A percentile compares a stretch with the other conserved stretches of the same genome.
Conservation (phyloP, 2,797 vertebrate genomes). For the Kryptopterus vitreolus region DNA sequence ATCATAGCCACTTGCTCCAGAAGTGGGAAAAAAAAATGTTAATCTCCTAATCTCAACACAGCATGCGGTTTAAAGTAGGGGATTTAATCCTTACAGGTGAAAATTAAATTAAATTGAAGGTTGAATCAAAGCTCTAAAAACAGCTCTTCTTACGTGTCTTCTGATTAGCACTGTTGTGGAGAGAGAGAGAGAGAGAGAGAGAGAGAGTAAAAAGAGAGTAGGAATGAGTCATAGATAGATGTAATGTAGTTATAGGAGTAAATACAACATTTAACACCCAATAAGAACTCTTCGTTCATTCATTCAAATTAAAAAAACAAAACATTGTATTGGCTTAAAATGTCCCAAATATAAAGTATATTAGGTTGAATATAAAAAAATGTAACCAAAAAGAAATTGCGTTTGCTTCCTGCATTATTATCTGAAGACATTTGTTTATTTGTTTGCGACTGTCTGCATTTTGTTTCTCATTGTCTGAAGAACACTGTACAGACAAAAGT, state of each 20-base stretch:
- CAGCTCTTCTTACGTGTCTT: constrained; percentile 28
- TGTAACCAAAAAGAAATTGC: background rate
- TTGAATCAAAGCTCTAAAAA: constrained; percentile 61
- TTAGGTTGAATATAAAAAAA: no score
- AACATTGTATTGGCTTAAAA: background rate
- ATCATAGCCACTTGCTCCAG: constrained; percentile 62
- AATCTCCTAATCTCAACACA: constrained; percentile 66
- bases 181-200: background rate
- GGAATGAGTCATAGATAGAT: background rate
- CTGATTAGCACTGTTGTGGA: background rate
- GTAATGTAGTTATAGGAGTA: background rate
- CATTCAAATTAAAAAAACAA: background rate
- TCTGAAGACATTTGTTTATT: background rate
- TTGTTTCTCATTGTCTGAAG: background rate
- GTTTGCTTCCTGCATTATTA: background rate
- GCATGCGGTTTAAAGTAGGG: constrained; percentile 62
- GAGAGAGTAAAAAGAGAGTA: background rate
- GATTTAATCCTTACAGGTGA: constrained; percentile 65
- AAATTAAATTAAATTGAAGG: constrained; percentile 63
- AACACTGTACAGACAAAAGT: no score
- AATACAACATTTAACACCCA: background rate
- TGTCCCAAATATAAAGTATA: background rate
- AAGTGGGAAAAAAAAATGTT: constrained; percentile 55
- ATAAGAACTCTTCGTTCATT: background rate
- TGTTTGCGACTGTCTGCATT: background rate